phyloP scores from a whole-genome alignment of 2,113 vertebrate species.

The Alces alces region DNA sequence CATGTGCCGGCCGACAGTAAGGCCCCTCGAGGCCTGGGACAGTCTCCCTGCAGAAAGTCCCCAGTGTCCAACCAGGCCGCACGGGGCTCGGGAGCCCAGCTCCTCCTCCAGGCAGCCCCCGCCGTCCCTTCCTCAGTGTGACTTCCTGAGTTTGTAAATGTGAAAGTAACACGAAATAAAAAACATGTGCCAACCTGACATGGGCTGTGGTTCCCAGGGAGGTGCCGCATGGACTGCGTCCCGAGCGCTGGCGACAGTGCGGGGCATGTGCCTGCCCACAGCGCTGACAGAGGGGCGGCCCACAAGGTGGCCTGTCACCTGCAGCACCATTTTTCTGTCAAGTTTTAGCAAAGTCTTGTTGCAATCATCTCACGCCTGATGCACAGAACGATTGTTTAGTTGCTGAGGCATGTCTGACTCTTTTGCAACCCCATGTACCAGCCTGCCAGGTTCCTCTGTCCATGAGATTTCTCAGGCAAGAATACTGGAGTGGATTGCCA shows the following conservation, averaged over 20 bases:
- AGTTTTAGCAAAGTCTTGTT: constrained; percentile 56
- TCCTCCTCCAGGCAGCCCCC: not conserved
- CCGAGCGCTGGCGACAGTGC: not conserved
- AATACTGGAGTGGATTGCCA: not conserved
- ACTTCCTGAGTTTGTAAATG: constrained; percentile 56
- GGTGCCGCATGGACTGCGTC: not conserved
- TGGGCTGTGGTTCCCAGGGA: not conserved
- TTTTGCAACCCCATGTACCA: not conserved
- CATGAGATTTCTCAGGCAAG: not conserved
- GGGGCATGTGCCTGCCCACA: fast-evolving
- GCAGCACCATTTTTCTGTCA: constrained; percentile 62
- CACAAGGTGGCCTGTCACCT: fast-evolving
- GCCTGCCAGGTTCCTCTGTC: not conserved
- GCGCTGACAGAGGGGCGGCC: fast-evolving
- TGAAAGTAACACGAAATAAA: constrained; percentile 52
- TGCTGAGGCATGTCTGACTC: not conserved
- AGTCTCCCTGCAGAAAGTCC: not conserved
- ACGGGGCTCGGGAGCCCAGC: not conserved
- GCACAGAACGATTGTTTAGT: not conserved
- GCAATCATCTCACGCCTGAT: constrained; percentile 60
- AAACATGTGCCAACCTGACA: constrained; percentile 65
- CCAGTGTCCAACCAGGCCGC: not conserved
- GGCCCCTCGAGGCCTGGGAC: not conserved
- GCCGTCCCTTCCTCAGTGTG: not conserved
- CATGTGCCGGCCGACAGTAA: not conserved